Percentiles rank a stretch among this genome's conserved stretches.
These are phyloP conservation scores for Hycleus phaleratus DNA, from an alignment of 1,140 invertebrate genomes.

Conservation along the genomic window DNA sequence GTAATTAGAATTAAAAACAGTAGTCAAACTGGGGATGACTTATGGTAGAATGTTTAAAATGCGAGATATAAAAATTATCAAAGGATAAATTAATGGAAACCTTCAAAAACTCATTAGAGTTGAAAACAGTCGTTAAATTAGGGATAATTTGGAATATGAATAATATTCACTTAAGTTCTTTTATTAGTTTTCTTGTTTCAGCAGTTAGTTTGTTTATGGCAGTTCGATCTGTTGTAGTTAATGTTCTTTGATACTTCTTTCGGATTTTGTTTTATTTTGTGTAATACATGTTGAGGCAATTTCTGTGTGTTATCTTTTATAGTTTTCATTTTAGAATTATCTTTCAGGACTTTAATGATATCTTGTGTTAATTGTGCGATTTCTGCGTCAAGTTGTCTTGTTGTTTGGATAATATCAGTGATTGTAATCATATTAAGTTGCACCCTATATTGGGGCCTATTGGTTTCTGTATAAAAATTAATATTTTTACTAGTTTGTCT, in stretches of 20 bases:
- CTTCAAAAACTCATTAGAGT: too few species aligned
- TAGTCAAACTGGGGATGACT: too few species aligned
- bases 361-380: neutral
- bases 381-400: neutral
- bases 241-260: constrained; percentile 1
- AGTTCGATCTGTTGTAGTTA: neutral
- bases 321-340: neutral
- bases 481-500: neutral
- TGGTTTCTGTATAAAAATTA: constrained; percentile 4
- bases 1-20: too few species aligned
- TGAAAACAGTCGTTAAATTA: too few species aligned
- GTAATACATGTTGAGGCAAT: neutral
- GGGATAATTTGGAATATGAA: too few species aligned
- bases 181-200: neutral
- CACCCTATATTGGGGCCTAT: constrained; percentile 6
- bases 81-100: too few species aligned
- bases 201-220: neutral
- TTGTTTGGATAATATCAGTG: neutral
- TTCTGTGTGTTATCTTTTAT: neutral
- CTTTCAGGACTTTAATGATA: neutral
- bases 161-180: too few species aligned
- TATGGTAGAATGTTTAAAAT: too few species aligned
- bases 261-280: constrained; percentile 1
- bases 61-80: too few species aligned
- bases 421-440: neutral